Base-by-base conservation (phyloP, 2,113 vertebrate species). In the Indicator indicator region DNA sequence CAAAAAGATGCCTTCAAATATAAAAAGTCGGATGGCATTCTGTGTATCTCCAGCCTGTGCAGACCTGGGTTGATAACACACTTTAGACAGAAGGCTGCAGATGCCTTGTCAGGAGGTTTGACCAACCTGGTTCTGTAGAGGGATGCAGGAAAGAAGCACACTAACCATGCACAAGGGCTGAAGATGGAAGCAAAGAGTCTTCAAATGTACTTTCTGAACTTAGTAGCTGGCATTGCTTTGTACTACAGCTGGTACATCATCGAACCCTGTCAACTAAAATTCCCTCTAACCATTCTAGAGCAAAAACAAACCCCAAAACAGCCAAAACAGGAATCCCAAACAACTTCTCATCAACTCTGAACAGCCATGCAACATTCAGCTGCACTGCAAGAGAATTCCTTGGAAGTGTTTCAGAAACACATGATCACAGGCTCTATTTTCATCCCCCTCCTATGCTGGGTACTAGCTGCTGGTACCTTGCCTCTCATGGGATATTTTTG, bases 331-430 rank as follows among this genome's bases (percentile, higher is more conserved):
- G 46, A 90, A 83, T 58, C 28, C 16, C 30, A 40, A 75, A 58
- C 27, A 62, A 74, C 21, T 38, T 19, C 36, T 70, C 17, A 18
- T 36, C 32, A 28, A 28, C 46, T 52, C 56, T 60, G 58, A 74
- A 78, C 48, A 88, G 48, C 54, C 86, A 83, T 78, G 20, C 67
- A 83, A 73, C 36, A 42, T 42, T 56, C 70, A 84, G 79, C 48
- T 65, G 40, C 76, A n/a, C 33, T 26, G 16, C 60, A 78, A 46
- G 38, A 64, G 46, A 81, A 88, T 71, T 72, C 46, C 78, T 64
- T 92, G 83, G 77, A 87, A 85, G 54, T 9, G 28, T 73, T 95
- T 85, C 91, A 90, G 76, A 86, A 87, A 59, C 48, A 60, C 42
- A 32, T 54, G 70, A 85, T 32, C 9, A 2, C 42, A 64, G 1